Evolutionary conservation across 1,140 invertebrate genomes (phyloP), one percentile per base, ranked within the genome.

Genomic region (Sweltsa coloradensis): DNA sequence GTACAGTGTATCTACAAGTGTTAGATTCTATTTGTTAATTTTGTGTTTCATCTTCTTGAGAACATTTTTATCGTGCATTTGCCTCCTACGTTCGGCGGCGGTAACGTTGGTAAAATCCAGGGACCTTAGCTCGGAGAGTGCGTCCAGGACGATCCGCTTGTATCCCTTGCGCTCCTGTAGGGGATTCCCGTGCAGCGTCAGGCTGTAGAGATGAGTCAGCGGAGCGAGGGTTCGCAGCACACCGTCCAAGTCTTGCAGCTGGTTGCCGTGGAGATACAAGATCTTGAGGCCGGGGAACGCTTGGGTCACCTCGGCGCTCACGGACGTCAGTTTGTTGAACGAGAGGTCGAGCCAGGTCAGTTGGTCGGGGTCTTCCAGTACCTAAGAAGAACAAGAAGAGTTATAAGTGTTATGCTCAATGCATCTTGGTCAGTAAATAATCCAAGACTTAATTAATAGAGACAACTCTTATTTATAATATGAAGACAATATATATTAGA

Each of bases 121-220:
- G 0, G 45, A 51, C 41, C 50, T 51, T n/a, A 61, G 42, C 14
- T 51, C 21, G 7, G 55, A 53, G 4, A 61, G 41, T 11, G 34
- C 39, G 2, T 21, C 24, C 3, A 61, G 44, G 21, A 61, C 46
- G 29, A 37, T 47, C 6, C 25, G 40, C 34, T 56, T 43, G 34
- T 61, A 61, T 6, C 49, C 46, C 19, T 51, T 49, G 5, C 51
- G 36, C 16, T 55, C 49, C 42, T 60, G 57, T 9, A 61, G 19
- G 16, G 58, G 60, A 41, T 61, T 61, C 0, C 59, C 58, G 34
- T 60, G 58, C 6, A 61, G 53, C 7, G 60, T 61, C 4, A 61
- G 45, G 19, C 51, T 54, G 41, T 53, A 53, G 23, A 61, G 47
- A 6, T 53, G 49, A 7, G 52, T 37, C 21, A 61, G 47, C 18